phyloP scores from a whole-genome alignment of 2,888 invertebrate species.

The Acronicta psi region DNA sequence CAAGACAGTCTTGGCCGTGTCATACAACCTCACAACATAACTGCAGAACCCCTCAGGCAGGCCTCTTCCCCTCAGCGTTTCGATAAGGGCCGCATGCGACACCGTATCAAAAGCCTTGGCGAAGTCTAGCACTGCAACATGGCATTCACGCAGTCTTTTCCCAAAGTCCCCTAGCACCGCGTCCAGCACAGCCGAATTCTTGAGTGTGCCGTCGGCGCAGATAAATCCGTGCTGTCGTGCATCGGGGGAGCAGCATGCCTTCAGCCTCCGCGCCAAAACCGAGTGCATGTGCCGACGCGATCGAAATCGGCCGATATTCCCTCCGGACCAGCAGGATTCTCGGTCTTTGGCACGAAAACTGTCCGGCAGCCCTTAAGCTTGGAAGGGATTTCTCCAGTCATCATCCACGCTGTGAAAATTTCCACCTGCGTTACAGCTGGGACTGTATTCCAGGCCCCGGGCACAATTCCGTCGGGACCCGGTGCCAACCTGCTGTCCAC shows the following conservation, averaged over 20 bases:
- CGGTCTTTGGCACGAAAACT: constrained; percentile 27
- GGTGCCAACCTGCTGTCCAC: constrained; percentile 15
- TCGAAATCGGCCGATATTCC: constrained; percentile 53
- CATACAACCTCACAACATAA: constrained; percentile 66
- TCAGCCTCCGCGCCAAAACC: constrained; percentile 49
- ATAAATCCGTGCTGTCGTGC: constrained; percentile 56
- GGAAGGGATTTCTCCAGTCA: too few relatives aligned
- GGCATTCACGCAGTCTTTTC: too few relatives aligned
- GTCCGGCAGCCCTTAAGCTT: too few relatives aligned
- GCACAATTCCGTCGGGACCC: constrained; percentile 22
- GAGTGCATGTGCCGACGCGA: constrained; percentile 62
- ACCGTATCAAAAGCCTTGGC: too few relatives aligned
- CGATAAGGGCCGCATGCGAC: too few relatives aligned
- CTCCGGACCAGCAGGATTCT: constrained; percentile 42
- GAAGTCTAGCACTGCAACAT: too few relatives aligned
- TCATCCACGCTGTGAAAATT: constrained; percentile 27
- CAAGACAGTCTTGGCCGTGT: constrained; percentile 50
- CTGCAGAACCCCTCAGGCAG: too few relatives aligned
- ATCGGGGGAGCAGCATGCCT: constrained; percentile 46
- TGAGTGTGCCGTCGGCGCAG: constrained; percentile 66
- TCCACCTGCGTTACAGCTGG: constrained; percentile 21
- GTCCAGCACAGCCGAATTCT: too few relatives aligned
- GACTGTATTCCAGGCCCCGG: constrained; percentile 11
- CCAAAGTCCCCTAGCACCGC: too few relatives aligned
- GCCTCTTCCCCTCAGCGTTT: too few relatives aligned